phyloP scores from a whole-genome alignment of 2,113 vertebrate species.

The Danio rerio region GRCz12tu NC_133199.1:43275501-43276000 shows the following conservation, averaged over 20 bases:
- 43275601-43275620: slow-evolving; percentile 94
- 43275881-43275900: too few species aligned
- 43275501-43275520: too few species aligned
- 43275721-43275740: slow-evolving; percentile 78
- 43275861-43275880: too few species aligned
- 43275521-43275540: not conserved
- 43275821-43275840: too few species aligned
- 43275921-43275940: too few species aligned
- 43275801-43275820: not conserved
- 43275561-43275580: slow-evolving; percentile 63
- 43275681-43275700: slow-evolving; percentile 87
- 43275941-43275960: too few species aligned
- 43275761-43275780: slow-evolving; percentile 78
- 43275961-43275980: too few species aligned
- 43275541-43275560: slow-evolving; percentile 59
- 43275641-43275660: slow-evolving; percentile 92
- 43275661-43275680: slow-evolving; percentile 84
- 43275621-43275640: slow-evolving; percentile 83
- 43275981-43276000: too few species aligned
- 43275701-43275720: slow-evolving; percentile 90
- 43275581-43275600: slow-evolving; percentile 82
- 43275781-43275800: not conserved
- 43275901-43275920: too few species aligned
- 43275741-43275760: slow-evolving; percentile 85
- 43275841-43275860: too few species aligned